These are phyloP conservation scores for Dyspetes luteomarginatus DNA, from an alignment of 2,888 invertebrate genomes.

Conservation along the genomic window DNA sequence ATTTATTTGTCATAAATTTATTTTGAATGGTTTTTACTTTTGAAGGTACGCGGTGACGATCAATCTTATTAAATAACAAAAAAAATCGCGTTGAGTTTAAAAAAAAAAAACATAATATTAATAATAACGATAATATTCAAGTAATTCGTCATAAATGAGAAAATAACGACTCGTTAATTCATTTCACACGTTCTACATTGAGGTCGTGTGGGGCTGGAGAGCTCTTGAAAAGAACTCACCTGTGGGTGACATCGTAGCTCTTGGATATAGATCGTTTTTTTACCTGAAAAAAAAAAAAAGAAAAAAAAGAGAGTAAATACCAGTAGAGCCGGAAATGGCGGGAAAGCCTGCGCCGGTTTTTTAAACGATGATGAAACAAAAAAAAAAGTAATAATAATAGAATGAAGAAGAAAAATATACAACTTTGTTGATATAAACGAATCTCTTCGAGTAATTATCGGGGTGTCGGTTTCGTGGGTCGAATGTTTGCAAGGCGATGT, in stretches of 20 bases:
- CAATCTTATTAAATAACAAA: constrained; percentile 7
- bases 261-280: constrained; percentile 49
- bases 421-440: constrained; percentile 34
- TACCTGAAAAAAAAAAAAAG: constrained; percentile 37
- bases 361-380: constrained; percentile 31
- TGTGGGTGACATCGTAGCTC: constrained; percentile 30
- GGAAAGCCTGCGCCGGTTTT: constrained; percentile 24
- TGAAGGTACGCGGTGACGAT: too few species aligned
- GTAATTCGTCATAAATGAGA: not conserved
- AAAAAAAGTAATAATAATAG: constrained; percentile 20
- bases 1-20: too few species aligned
- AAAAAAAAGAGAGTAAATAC: not conserved
- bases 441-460: not conserved
- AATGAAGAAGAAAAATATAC: constrained; percentile 3
- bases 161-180: constrained; percentile 34
- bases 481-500: not conserved
- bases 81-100: constrained; percentile 14
- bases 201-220: constrained; percentile 39
- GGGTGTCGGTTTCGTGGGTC: constrained; percentile 8
- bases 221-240: constrained; percentile 27
- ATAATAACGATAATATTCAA: not conserved
- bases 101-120: not conserved
- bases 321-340: constrained; percentile 10
- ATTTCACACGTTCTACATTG: constrained; percentile 36
- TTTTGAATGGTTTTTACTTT: too few species aligned